phyloP scores from a whole-genome alignment of 2,888 invertebrate genomes.

The Drosophila colorata region DNA sequence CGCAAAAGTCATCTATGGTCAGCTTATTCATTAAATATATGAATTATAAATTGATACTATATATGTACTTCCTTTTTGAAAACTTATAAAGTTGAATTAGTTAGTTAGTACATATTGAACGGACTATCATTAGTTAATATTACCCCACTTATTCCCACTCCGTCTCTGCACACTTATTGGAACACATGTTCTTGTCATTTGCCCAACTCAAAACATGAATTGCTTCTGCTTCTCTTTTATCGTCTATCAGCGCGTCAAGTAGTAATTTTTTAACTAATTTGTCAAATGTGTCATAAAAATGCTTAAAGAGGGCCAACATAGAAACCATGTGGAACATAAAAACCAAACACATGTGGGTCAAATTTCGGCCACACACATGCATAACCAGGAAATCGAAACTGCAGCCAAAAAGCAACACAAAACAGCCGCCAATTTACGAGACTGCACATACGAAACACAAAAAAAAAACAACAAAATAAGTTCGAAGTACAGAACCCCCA shows the following conservation, averaged over 20 bases:
- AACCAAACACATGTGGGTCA: conserved; percentile 53
- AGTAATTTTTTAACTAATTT: conserved; percentile 74
- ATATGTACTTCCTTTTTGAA: too few species aligned
- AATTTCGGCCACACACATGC: conserved; percentile 41
- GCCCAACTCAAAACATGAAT: conserved; percentile 15
- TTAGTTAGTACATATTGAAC: background rate
- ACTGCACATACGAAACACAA: conserved; percentile 17
- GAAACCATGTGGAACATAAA: conserved; percentile 24
- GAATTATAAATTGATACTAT: too few species aligned
- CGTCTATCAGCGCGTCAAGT: conserved; percentile 52
- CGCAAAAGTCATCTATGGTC: too few species aligned
- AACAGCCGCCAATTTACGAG: conserved; percentile 52
- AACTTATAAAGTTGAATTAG: too few species aligned
- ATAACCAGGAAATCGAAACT: conserved; percentile 5
- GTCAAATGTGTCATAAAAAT: conserved; percentile 72
- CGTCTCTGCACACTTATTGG: background rate
- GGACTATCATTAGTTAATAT: background rate
- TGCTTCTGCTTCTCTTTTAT: conserved; percentile 16
- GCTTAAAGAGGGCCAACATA: conserved; percentile 21
- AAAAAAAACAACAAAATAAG: conserved; percentile 9
- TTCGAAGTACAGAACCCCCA: conserved; percentile 39
- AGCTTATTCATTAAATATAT: too few species aligned
- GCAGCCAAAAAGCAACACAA: conserved; percentile 31
- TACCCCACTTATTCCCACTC: background rate
- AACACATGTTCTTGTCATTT: conserved; percentile 29